These are phyloP conservation scores for Bellardia pandia DNA, from an alignment of 2,888 invertebrate genomes.

Conservation along the genomic window DNA sequence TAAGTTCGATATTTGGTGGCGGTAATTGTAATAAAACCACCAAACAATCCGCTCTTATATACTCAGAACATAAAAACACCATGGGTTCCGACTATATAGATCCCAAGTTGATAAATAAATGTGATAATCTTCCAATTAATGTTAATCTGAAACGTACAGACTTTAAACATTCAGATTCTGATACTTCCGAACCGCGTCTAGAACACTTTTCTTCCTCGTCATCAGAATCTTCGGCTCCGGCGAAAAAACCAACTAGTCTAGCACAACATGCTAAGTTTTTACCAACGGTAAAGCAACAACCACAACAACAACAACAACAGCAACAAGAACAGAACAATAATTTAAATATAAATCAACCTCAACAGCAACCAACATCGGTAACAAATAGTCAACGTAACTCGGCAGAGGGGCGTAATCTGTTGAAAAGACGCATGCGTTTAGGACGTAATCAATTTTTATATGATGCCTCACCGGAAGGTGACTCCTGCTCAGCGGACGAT, in stretches of 20 bases:
- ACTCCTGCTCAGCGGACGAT: constrained; percentile 80
- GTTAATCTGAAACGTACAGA: constrained; percentile 64
- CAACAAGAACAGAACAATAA: constrained; percentile 28
- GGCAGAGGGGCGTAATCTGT: constrained; percentile 79
- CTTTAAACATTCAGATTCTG: constrained; percentile 69
- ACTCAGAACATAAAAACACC: constrained; percentile 56
- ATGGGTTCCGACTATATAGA: constrained; percentile 84
- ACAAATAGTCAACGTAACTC: constrained; percentile 78
- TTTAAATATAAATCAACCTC: constrained; percentile 32
- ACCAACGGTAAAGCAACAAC: constrained; percentile 50
- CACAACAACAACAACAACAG: not conserved
- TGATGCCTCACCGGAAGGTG: constrained; percentile 82
- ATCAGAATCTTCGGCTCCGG: constrained; percentile 76
- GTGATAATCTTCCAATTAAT: constrained; percentile 88
- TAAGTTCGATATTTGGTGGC: constrained; percentile 50
- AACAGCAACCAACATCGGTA: constrained; percentile 13
- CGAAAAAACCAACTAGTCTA: constrained; percentile 73
- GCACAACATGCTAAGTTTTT: constrained; percentile 60
- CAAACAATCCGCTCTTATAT: constrained; percentile 39
- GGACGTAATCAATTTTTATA: constrained; percentile 84
- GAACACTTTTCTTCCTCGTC: constrained; percentile 75
- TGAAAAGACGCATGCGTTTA: constrained; percentile 83
- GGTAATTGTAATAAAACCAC: constrained; percentile 22
- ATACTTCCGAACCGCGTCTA: constrained; percentile 59
- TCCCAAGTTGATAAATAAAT: constrained; percentile 88